Evolutionary conservation across 2,888 invertebrate species (phyloP).

Genomic region (Patella pellucida): DNA sequence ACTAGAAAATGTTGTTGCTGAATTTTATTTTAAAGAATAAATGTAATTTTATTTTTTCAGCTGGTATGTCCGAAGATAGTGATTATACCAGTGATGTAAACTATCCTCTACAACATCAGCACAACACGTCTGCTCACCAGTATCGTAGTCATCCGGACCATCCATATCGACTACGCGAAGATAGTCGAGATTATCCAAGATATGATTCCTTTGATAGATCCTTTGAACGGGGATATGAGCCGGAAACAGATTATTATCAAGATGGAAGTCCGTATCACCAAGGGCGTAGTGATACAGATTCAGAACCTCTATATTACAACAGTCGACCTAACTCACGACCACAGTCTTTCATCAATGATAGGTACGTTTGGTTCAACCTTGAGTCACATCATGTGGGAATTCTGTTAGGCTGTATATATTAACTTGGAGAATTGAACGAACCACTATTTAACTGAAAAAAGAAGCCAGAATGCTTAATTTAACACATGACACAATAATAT

Average conservation of each 20-base stretch:
- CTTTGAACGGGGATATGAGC: constrained; percentile 39
- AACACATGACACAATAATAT: no score
- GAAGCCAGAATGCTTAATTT: no score
- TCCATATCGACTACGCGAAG: constrained; percentile 72
- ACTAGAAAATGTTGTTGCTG: not conserved
- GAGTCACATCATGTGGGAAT: no score
- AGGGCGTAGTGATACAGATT: constrained; percentile 69
- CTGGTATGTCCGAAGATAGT: constrained; percentile 92
- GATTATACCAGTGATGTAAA: constrained; percentile 97
- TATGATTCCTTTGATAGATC: constrained; percentile 45
- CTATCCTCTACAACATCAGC: constrained; percentile 82
- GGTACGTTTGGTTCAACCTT: constrained; percentile 33
- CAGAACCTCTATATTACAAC: constrained; percentile 83
- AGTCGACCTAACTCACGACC: constrained; percentile 81
- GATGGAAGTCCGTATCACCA: constrained; percentile 51
- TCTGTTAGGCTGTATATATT: no score
- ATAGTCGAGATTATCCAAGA: constrained; percentile 71
- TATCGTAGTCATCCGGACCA: constrained; percentile 65
- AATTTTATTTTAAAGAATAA: not conserved
- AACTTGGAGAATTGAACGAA: no score
- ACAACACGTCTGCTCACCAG: constrained; percentile 93
- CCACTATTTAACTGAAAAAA: no score
- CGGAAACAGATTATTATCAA: constrained; percentile 30
- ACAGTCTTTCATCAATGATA: constrained; percentile 58
- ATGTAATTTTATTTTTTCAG: constrained; percentile 40